A percentile compares a stretch with the other conserved stretches of the same genome.
These are phyloP conservation scores for Crotalus horridus DNA, from an alignment of 2,113 vertebrate species.

Conservation along the genomic window DNA sequence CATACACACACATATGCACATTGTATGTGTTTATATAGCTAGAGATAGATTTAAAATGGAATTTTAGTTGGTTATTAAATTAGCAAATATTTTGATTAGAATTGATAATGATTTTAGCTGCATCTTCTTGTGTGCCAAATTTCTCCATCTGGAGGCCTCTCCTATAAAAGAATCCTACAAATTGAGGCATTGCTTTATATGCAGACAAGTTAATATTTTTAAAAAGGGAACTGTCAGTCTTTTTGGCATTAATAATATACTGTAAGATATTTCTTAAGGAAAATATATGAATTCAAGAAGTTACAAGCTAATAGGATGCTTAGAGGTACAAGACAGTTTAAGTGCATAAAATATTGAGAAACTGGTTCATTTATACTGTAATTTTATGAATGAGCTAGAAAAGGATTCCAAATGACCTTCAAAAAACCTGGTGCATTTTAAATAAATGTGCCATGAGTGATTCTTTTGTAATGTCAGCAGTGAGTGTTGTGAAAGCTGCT, in stretches of 20 bases:
- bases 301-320: background rate
- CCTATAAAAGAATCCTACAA: background rate
- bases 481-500: constrained; percentile 17
- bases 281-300: background rate
- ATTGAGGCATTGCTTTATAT: background rate
- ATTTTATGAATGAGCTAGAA: constrained; percentile 37
- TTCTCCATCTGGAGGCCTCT: background rate
- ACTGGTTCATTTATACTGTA: background rate
- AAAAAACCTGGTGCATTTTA: background rate
- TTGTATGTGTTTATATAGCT: background rate
- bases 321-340: background rate
- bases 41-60: background rate
- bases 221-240: background rate
- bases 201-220: background rate
- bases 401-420: constrained; percentile 31
- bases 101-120: background rate
- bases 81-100: background rate
- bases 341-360: background rate
- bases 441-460: constrained; percentile 26
- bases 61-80: background rate
- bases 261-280: background rate
- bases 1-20: background rate
- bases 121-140: background rate
- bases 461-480: constrained; percentile 28
- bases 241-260: background rate